Evolutionary conservation across 92 coral and sea anemone species (phyloP).

Genomic region (Actinostola sp.): DNA sequence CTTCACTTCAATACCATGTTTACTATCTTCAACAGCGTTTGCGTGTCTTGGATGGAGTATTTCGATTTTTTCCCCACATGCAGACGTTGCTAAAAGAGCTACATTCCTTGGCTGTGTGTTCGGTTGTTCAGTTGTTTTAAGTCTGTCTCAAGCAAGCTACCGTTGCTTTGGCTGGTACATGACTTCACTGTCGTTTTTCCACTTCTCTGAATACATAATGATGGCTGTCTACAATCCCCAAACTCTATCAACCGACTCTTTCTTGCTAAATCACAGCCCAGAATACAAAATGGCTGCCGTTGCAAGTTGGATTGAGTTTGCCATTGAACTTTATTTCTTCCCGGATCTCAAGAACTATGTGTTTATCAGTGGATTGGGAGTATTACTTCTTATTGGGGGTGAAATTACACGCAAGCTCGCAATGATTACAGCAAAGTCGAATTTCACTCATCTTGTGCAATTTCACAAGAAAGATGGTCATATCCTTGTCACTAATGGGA

Average conservation of each 20-base stretch:
- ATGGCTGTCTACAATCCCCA: slow-evolving; percentile 81
- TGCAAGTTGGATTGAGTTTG: slow-evolving; percentile 91
- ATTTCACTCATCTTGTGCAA: slow-evolving; percentile 87
- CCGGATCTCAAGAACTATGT: slow-evolving; percentile 69
- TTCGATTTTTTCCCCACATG: slow-evolving; percentile 60
- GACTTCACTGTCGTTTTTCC: slow-evolving; percentile 84
- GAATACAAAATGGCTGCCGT: slow-evolving; percentile 92
- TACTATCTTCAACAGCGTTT: slow-evolving; percentile 38
- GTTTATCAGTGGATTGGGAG: slow-evolving; percentile 62
- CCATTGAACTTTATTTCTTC: slow-evolving; percentile 74
- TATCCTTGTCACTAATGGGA: slow-evolving; percentile 80
- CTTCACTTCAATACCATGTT: slow-evolving; percentile 15
- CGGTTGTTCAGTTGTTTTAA: slow-evolving; percentile 67
- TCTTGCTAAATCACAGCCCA: slow-evolving; percentile 84
- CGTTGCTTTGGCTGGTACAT: slow-evolving; percentile 90
- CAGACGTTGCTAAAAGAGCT: slow-evolving; percentile 76
- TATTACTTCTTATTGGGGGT: slow-evolving; percentile 72
- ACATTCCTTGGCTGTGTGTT: slow-evolving; percentile 75
- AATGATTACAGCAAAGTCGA: slow-evolving; percentile 93
- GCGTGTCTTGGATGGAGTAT: slow-evolving; percentile 49
- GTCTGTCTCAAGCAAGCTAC: slow-evolving; percentile 49
- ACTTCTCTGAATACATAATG: slow-evolving; percentile 92
- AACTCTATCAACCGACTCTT: slow-evolving; percentile 81
- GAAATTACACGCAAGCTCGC: slow-evolving; percentile 85
- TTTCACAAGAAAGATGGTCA: slow-evolving; percentile 74